A percentile compares a stretch with the other conserved stretches of the same genome.
These are phyloP conservation scores for Linepithema humile DNA, from an alignment of 1,140 invertebrate species.

Conservation along the genomic window DNA sequence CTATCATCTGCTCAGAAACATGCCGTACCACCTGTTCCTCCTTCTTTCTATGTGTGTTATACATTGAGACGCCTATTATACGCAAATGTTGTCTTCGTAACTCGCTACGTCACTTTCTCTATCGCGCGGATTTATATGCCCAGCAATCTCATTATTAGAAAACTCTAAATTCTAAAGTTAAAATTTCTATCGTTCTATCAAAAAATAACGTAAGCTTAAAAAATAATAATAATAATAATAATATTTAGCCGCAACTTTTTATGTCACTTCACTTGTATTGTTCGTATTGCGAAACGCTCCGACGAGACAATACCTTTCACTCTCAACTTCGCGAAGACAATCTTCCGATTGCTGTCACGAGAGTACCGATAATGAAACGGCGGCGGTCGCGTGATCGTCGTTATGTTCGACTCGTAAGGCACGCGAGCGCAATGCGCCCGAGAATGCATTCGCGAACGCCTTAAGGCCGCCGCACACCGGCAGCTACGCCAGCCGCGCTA, in stretches of 20 bases:
- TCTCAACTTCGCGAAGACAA: slow-evolving; percentile 22
- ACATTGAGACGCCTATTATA: slow-evolving; percentile 16
- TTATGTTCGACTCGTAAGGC: slow-evolving; percentile 53
- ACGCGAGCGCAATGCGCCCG: slow-evolving; percentile 49
- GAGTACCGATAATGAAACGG: slow-evolving; percentile 47
- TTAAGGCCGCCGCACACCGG: slow-evolving; percentile 52
- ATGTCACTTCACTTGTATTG: neutral
- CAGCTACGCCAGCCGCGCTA: slow-evolving; percentile 48
- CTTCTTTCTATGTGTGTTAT: neutral
- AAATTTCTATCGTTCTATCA: neutral
- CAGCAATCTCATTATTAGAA: neutral
- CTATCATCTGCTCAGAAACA: neutral
- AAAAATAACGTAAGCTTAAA: neutral
- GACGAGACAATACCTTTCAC: slow-evolving; percentile 45
- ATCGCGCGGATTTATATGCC: neutral
- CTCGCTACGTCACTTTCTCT: neutral
- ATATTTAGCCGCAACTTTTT: neutral
- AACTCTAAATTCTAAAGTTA: neutral
- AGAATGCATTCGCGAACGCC: slow-evolving; percentile 51
- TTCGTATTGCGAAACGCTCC: neutral
- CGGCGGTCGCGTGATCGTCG: slow-evolving; percentile 41
- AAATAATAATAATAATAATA: neutral
- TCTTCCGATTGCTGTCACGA: slow-evolving; percentile 40
- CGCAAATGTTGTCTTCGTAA: neutral
- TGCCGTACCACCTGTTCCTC: slow-evolving; percentile 15